Percentiles rank a stretch among this genome's conserved stretches.
phyloP scores from a whole-genome alignment of 2,797 vertebrate species.

The Oceanodroma leucorhoa region DNA sequence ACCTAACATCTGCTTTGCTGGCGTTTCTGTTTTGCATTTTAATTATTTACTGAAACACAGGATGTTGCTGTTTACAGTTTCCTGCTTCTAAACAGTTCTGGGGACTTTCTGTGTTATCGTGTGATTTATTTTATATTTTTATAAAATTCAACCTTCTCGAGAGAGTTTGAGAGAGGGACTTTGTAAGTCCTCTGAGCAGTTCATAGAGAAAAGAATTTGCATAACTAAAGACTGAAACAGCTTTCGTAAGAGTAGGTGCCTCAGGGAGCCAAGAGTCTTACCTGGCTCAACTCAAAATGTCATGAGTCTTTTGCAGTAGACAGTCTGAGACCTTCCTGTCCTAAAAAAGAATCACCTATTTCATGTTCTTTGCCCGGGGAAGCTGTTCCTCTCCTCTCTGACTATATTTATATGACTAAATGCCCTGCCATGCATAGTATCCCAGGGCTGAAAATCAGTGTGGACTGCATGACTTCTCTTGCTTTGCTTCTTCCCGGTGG shows the following conservation, averaged over 20 bases:
- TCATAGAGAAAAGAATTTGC: not conserved
- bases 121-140: constrained; percentile 7
- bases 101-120: constrained; percentile 8
- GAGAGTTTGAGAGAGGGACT: not conserved
- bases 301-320: not conserved
- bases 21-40: constrained; percentile 41
- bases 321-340: not conserved
- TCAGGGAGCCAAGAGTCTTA: not conserved
- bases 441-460: not conserved
- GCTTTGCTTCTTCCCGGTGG: constrained; percentile 10
- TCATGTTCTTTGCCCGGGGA: not conserved
- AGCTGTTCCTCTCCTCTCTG: not conserved
- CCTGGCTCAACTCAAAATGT: constrained; percentile 18
- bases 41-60: constrained; percentile 59
- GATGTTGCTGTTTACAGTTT: constrained; percentile 52
- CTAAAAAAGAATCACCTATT: not conserved
- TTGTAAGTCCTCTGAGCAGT: not conserved
- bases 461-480: constrained; percentile 29
- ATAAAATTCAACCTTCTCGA: not conserved
- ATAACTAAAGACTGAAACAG: not conserved
- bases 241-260: not conserved
- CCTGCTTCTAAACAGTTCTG: constrained; percentile 27
- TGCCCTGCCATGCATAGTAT: not conserved
- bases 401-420: constrained; percentile 15
- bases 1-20: constrained; percentile 25